Conservation (phyloP, 2,888 invertebrate species). For the Chaitophorus viminalis region DNA sequence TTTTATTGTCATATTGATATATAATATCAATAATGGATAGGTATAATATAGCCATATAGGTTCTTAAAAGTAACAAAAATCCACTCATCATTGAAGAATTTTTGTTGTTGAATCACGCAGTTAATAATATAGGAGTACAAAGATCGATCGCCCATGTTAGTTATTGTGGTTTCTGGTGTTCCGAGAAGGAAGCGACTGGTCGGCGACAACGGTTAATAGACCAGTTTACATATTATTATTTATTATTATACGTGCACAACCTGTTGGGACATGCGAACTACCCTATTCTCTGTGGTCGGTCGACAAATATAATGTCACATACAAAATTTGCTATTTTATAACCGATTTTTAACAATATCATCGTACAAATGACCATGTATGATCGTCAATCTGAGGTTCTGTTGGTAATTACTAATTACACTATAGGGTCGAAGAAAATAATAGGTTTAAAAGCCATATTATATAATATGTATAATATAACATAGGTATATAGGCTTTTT, state of each 20-base stretch:
- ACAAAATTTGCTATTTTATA: slow-evolving; percentile 20
- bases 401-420: no score
- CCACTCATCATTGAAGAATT: not conserved
- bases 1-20: not conserved
- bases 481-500: no score
- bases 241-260: slow-evolving; percentile 38
- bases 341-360: not conserved
- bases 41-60: not conserved
- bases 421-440: not conserved
- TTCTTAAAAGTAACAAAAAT: not conserved
- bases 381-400: no score
- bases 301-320: slow-evolving; percentile 1
- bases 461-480: no score
- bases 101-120: not conserved
- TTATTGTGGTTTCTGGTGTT: not conserved
- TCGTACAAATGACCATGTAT: not conserved
- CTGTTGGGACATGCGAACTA: slow-evolving; percentile 6
- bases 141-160: not conserved
- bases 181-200: slow-evolving; percentile 24
- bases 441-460: no score
- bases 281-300: not conserved
- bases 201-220: slow-evolving; percentile 29
- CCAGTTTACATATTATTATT: slow-evolving; percentile 28
- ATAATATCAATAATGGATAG: not conserved
- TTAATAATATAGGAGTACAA: not conserved